Percentiles rank a stretch among this genome's conserved stretches.
phyloP scores from a whole-genome alignment of 1,140 invertebrate genomes.

The Heliconius congener region DNA sequence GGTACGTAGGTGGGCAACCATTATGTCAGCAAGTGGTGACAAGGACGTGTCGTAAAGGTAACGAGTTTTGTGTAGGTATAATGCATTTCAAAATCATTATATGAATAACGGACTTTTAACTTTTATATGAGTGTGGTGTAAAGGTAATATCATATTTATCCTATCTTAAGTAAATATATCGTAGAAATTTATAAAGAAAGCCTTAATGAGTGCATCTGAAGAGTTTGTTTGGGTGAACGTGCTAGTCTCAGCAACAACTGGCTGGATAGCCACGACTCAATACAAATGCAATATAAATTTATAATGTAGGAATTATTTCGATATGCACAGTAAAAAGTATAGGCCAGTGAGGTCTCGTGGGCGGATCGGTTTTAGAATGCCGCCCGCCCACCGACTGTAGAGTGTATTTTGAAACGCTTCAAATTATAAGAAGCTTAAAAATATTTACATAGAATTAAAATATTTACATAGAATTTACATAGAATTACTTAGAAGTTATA shows the following conservation, averaged over 20 bases:
- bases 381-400: constrained; percentile 26
- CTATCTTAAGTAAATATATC: too few species aligned
- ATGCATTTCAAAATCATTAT: background rate
- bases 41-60: constrained; percentile 23
- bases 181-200: too few species aligned
- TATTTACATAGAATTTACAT: background rate
- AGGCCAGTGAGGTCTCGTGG: constrained; percentile 21
- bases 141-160: too few species aligned
- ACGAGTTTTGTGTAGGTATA: constrained; percentile 23
- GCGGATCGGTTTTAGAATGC: constrained; percentile 31
- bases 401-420: constrained; percentile 21
- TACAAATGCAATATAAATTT: background rate
- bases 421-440: background rate
- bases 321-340: constrained; percentile 24
- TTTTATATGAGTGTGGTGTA: too few species aligned
- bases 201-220: too few species aligned
- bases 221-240: too few species aligned
- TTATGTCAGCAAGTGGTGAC: constrained; percentile 30
- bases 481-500: too few species aligned
- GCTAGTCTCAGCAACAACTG: too few species aligned
- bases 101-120: too few species aligned
- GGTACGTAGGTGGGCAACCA: constrained; percentile 19
- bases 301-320: constrained; percentile 13
- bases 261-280: too few species aligned
- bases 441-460: background rate